A percentile compares a stretch with the other conserved stretches of the same genome.
phyloP scores from a whole-genome alignment of 2,888 invertebrate genomes.

The Catocala fraxini region DNA sequence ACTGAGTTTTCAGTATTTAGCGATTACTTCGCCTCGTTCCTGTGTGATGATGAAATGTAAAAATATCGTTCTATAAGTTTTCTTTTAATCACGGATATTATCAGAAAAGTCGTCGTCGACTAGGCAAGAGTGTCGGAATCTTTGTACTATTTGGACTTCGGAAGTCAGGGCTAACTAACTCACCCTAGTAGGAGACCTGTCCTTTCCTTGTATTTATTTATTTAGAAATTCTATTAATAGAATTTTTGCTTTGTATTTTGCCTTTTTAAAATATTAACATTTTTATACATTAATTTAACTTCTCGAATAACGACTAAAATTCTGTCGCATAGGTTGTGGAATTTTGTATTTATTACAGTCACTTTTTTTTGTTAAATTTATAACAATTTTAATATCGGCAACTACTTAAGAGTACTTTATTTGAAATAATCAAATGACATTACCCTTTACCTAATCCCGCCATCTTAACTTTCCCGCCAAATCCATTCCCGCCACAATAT shows the following conservation, averaged over 20 bases:
- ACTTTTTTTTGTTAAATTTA: conserved; percentile 75
- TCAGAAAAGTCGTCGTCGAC: conserved; percentile 18
- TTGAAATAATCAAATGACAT: conserved; percentile 86
- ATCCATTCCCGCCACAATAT: conserved; percentile 77
- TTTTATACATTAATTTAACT: conserved; percentile 51
- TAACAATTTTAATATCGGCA: conserved; percentile 82
- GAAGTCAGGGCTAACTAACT: conserved; percentile 61
- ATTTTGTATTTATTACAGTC: conserved; percentile 71
- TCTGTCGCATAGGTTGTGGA: conserved; percentile 72
- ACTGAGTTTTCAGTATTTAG: conserved; percentile 50
- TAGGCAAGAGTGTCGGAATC: not conserved
- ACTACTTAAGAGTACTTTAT: conserved; percentile 83
- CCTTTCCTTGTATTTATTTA: conserved; percentile 81
- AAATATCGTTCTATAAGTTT: conserved; percentile 11
- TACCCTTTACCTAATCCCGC: conserved; percentile 47
- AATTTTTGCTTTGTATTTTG: conserved; percentile 83
- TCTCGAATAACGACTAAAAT: conserved; percentile 51
- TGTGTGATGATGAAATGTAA: conserved; percentile 22
- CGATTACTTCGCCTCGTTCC: conserved; percentile 26
- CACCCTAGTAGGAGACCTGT: conserved; percentile 66
- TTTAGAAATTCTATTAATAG: conserved; percentile 74
- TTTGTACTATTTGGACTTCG: conserved; percentile 18
- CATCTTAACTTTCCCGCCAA: conserved; percentile 52
- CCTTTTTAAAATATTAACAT: conserved; percentile 68
- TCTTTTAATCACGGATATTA: conserved; percentile 19